phyloP scores from a whole-genome alignment of 2,888 invertebrate species.

The Xestia rhomboidea region DNA sequence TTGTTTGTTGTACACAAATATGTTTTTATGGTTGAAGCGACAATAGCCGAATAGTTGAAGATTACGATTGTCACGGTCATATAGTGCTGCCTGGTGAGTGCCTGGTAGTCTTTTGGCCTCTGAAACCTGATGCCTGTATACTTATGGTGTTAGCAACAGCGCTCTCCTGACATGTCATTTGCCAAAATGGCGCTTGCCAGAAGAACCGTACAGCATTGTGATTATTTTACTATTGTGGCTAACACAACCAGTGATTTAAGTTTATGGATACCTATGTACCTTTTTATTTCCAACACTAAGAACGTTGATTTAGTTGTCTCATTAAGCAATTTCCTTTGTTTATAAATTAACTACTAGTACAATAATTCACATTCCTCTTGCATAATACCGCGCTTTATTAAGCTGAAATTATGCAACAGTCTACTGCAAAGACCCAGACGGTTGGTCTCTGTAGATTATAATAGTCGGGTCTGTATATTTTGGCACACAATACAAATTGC shows the following conservation, averaged over 20 bases:
- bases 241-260: neutral
- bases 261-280: neutral
- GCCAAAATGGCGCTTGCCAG: neutral
- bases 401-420: neutral
- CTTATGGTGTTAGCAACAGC: neutral
- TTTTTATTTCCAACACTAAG: neutral
- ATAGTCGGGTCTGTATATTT: slow-evolving; percentile 11
- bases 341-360: neutral
- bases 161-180: neutral
- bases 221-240: neutral
- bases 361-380: neutral
- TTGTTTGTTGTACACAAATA: neutral
- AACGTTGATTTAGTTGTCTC: neutral
- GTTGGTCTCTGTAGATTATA: slow-evolving; percentile 3
- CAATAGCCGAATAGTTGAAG: neutral
- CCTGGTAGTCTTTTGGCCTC: neutral
- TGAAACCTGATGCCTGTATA: too few relatives aligned
- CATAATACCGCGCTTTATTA: neutral
- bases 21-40: neutral
- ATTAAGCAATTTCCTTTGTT: neutral
- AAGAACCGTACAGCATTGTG: neutral
- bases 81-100: neutral
- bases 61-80: neutral
- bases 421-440: slow-evolving; percentile 6
- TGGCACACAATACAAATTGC: slow-evolving; percentile 19